Evolutionary conservation across 2,888 invertebrate species (phyloP).

Genomic region (Acanthococcus lagerstroemiae): DNA sequence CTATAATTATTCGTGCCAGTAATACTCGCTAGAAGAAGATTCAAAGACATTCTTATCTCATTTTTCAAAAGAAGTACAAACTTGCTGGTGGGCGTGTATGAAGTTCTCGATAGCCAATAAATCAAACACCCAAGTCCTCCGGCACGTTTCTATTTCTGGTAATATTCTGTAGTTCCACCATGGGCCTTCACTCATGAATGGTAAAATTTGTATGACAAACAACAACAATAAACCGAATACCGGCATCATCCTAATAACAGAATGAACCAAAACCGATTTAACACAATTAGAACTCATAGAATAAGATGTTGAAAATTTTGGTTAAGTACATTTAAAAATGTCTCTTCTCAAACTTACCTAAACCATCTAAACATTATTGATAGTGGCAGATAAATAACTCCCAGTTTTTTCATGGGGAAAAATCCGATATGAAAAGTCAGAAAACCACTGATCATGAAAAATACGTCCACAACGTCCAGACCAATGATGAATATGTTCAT

Average conservation of each 20-base stretch:
- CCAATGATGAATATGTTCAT: constrained; percentile 23
- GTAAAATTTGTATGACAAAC: constrained; percentile 16
- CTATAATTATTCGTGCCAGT: not conserved
- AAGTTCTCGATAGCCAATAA: no score
- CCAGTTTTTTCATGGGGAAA: constrained; percentile 20
- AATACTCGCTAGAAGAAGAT: no score
- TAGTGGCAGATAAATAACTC: constrained; percentile 3
- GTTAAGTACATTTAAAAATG: no score
- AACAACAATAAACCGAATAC: constrained; percentile 20
- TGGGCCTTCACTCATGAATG: constrained; percentile 34
- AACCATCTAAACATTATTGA: constrained; percentile 9
- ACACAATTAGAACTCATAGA: no score
- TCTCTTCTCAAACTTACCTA: constrained; percentile 22
- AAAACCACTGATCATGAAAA: constrained; percentile 38
- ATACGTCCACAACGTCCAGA: constrained; percentile 37
- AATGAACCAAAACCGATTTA: no score
- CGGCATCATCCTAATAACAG: constrained; percentile 31
- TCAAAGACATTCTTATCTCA: no score
- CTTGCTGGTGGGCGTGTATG: no score
- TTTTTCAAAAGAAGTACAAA: no score
- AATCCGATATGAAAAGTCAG: constrained; percentile 35
- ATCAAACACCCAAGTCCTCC: no score
- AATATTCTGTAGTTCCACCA: constrained; percentile 33
- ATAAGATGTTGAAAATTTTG: not conserved
- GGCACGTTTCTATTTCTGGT: constrained; percentile 35